Conservation (phyloP, 2,113 vertebrate species). For the Thymallus thymallus region DNA sequence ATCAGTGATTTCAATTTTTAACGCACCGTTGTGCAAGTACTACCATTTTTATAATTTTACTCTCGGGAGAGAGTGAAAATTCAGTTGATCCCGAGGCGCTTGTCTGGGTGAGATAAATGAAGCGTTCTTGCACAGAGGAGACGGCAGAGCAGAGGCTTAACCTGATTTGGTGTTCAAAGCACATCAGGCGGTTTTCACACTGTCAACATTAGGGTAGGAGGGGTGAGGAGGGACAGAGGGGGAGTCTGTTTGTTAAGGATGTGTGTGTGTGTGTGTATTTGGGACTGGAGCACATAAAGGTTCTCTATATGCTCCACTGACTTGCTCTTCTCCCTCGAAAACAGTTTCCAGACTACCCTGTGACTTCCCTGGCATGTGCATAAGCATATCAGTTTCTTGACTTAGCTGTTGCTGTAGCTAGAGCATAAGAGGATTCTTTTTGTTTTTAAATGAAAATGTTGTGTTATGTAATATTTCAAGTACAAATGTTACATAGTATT, state of each 20-base stretch:
- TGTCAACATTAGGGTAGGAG: background rate
- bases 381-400: background rate
- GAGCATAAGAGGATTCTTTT: no score
- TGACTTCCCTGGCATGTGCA: background rate
- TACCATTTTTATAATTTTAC: background rate
- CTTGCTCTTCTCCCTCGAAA: background rate
- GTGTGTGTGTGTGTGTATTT: background rate
- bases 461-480: no score
- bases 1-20: no score
- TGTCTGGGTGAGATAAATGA: constrained; percentile 44
- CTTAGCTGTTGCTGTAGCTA: background rate
- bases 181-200: constrained; percentile 30
- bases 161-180: constrained; percentile 46
- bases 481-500: no score
- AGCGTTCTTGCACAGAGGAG: constrained; percentile 33
- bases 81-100: constrained; percentile 5
- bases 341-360: background rate
- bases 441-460: no score
- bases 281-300: background rate
- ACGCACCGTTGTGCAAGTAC: no score
- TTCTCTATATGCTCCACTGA: background rate
- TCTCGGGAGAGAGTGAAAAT: no score
- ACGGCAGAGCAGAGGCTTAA: constrained; percentile 32
- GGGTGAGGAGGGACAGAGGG: background rate
- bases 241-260: background rate